A percentile compares a stretch with the other conserved stretches of the same genome.
phyloP scores from a whole-genome alignment of 2,797 vertebrate species.

The Acanthurus leucopareius region DNA sequence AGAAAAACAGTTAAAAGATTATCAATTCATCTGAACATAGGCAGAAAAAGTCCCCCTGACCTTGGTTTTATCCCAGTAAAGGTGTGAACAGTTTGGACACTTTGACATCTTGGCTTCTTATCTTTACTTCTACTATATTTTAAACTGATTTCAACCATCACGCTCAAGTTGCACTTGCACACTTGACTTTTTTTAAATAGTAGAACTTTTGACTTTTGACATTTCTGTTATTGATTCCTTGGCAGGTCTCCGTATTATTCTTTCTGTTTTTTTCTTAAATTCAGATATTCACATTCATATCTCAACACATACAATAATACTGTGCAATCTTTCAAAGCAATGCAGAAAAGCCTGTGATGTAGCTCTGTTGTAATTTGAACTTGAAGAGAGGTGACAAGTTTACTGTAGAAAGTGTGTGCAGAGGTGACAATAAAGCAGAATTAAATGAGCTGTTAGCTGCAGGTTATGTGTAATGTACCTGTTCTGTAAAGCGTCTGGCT shows the following conservation, averaged over 20 bases:
- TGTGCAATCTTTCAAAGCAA: background rate
- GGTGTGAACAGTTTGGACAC: background rate
- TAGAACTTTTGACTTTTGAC: background rate
- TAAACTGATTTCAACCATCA: background rate
- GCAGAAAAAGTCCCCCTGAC: constrained; percentile 5
- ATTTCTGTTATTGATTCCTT: background rate
- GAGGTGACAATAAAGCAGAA: background rate
- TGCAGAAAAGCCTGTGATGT: background rate
- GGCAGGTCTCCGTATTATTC: background rate
- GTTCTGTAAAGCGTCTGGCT: constrained; percentile 87
- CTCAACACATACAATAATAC: background rate
- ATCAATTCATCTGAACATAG: background rate
- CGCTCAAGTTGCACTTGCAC: background rate
- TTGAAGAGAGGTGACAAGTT: background rate
- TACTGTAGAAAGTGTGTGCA: background rate
- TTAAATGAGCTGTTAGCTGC: background rate
- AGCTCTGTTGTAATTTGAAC: background rate
- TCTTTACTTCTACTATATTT: background rate
- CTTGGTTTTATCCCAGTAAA: background rate
- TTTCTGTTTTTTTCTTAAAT: background rate
- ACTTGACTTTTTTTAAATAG: background rate
- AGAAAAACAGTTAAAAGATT: background rate
- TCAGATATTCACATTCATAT: background rate
- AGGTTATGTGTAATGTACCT: constrained; percentile 62
- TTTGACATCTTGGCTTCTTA: background rate